phyloP scores from a whole-genome alignment of 2,888 invertebrate genomes.

The Congeria kusceri region DNA sequence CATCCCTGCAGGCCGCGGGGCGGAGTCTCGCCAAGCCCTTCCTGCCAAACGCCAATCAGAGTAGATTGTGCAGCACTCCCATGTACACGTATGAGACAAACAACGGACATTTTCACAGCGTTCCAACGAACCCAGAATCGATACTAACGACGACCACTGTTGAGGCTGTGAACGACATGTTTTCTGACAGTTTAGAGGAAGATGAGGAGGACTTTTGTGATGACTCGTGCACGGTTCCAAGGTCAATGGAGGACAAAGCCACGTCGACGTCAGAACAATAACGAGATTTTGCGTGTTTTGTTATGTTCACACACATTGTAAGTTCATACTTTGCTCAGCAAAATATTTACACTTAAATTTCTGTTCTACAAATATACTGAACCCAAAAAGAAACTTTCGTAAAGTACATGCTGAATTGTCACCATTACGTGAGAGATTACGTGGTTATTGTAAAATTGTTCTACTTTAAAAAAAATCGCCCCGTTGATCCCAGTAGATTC shows the following conservation, averaged over 20 bases:
- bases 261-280: constrained; percentile 58
- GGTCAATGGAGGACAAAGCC: constrained; percentile 58
- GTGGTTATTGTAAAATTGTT: no score
- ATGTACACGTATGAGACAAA: constrained; percentile 63
- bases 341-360: no score
- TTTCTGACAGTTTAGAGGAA: constrained; percentile 75
- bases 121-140: constrained; percentile 43
- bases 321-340: no score
- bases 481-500: no score
- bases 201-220: constrained; percentile 73
- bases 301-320: no score
- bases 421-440: no score
- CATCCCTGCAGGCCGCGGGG: constrained; percentile 73
- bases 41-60: constrained; percentile 54
- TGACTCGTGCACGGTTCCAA: constrained; percentile 59
- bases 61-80: constrained; percentile 35
- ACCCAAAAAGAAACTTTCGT: no score
- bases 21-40: constrained; percentile 61
- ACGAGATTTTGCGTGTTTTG: background rate
- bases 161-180: constrained; percentile 70
- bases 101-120: constrained; percentile 57
- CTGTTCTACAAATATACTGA: no score
- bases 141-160: constrained; percentile 57
- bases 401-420: no score
- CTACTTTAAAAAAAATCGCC: no score